These are phyloP conservation scores for Seira ritae DNA, from an alignment of 2,888 invertebrate species.

Conservation along the genomic window DNA sequence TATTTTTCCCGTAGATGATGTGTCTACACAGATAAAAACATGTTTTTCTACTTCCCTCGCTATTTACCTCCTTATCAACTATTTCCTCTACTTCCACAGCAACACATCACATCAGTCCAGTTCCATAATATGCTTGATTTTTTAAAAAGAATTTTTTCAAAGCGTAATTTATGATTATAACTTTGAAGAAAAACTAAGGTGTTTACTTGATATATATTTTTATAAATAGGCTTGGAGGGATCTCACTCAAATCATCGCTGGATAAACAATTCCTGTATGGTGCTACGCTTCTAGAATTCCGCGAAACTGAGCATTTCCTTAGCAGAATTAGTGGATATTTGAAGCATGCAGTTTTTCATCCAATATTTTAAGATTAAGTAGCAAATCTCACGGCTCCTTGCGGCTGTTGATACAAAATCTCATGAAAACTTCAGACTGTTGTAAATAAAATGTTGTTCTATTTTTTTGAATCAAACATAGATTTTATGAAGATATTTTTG, in stretches of 20 bases:
- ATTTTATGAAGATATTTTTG: no score
- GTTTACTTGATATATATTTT: constrained; percentile 10
- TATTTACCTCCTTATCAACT: neutral
- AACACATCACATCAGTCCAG: no score
- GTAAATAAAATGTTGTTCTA: no score
- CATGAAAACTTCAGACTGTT: no score
- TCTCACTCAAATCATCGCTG: constrained; percentile 43
- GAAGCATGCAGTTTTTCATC: no score
- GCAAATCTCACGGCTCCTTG: no score
- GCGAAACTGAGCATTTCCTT: no score
- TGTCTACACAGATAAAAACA: neutral
- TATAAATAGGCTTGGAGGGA: constrained; percentile 66
- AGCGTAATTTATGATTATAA: neutral
- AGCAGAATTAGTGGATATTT: no score
- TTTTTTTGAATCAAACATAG: no score
- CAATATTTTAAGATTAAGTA: no score
- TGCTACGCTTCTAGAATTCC: neutral
- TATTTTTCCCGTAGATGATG: neutral
- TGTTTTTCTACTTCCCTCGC: neutral
- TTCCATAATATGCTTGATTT: neutral
- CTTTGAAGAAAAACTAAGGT: neutral
- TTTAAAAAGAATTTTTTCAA: neutral
- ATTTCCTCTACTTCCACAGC: neutral
- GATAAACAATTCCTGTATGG: neutral
- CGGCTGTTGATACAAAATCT: no score